Percentiles rank a stretch among this genome's conserved stretches.
phyloP scores from a whole-genome alignment of 2,797 vertebrate species.

The Acanthis flammea region DNA sequence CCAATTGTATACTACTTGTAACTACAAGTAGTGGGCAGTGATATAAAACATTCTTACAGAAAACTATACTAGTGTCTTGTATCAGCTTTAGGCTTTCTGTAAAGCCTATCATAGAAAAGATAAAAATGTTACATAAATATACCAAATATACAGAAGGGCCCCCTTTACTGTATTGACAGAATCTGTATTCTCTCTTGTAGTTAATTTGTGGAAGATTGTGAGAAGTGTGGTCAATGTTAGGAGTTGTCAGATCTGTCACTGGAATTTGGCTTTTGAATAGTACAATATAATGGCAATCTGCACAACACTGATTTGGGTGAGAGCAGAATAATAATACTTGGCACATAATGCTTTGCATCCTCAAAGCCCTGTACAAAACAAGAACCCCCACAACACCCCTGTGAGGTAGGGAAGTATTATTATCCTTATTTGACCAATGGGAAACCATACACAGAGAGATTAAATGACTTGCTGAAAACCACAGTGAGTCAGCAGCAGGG shows the following conservation, averaged over 20 bases:
- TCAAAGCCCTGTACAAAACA: slow-evolving; percentile 44
- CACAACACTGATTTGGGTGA: slow-evolving; percentile 3
- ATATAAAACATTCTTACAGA: not conserved
- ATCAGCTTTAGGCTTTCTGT: not conserved
- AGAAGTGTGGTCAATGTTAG: not conserved
- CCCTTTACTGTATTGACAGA: not conserved
- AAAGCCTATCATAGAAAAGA: not conserved
- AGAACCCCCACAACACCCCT: slow-evolving; percentile 65
- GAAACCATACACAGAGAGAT: slow-evolving; percentile 35
- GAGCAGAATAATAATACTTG: slow-evolving; percentile 52
- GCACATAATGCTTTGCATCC: slow-evolving; percentile 9
- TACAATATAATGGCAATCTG: not conserved
- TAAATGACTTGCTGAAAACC: slow-evolving; percentile 22
- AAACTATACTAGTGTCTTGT: slow-evolving; percentile 8
- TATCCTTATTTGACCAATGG: slow-evolving; percentile 44
- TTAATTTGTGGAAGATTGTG: slow-evolving; percentile 2
- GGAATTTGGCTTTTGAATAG: slow-evolving; percentile 5
- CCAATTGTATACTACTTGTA: not conserved
- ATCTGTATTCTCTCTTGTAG: not conserved
- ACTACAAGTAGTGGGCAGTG: not conserved
- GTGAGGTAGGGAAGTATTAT: slow-evolving; percentile 65
- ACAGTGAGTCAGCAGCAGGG: slow-evolving; percentile 1
- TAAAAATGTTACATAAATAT: not conserved
- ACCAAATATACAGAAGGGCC: not conserved
- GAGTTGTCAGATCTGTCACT: slow-evolving; percentile 14